Evolutionary conservation across 92 coral and sea anemone genomes (phyloP), one percentile per base, ranked within the genome.

Genomic region (Muricea muricata): DNA sequence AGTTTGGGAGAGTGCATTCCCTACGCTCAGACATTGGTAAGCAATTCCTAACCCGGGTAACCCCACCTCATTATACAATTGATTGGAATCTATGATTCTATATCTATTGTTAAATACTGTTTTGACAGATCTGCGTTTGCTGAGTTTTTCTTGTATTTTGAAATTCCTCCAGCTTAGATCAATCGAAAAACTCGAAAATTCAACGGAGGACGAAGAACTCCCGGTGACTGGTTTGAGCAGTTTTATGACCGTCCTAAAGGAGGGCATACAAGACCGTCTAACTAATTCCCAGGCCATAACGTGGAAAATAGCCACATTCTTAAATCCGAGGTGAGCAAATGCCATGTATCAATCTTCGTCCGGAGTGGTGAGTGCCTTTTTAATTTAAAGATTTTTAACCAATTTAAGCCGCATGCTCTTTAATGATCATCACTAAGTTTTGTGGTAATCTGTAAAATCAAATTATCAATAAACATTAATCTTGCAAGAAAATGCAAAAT

Each of bases 21-120:
- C 13, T 70, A 70, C 39, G 76, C 52, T 70, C 76, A 39, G 12
- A 70, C 76, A 70, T 20, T 70, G 31, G 76, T 37, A 37, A 37
- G 48, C 21, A 6, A 42, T 37, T 9, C 42, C 35, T 0, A 65
- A 13, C n/a, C 6, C 33, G 15, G 21, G 5, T 55, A 18, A 25
- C 28, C 15, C 4, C 15, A 55, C 6, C 5, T 25, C 4, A n/a
- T 3, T 3, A 18, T 18, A 55, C 4, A 55, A 55, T 3, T 6
- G 65, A 5, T 3, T 3, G 65, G 4, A 4, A 3, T 55, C 4
- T 37, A 37, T 9, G 9, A 37, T 37, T 37, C 29, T 20, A 20
- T 57, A 10, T n/a, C 65, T 57, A 54, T 54, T 54, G 24, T 57
- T 57, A n/a, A 66, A 66, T 37, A 66, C 5, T 66, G 25, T 0